A percentile compares a stretch with the other conserved stretches of the same genome.
These are phyloP conservation scores for Spheniscus humboldti DNA, from an alignment of 2,797 vertebrate genomes.

Conservation along the genomic window DNA sequence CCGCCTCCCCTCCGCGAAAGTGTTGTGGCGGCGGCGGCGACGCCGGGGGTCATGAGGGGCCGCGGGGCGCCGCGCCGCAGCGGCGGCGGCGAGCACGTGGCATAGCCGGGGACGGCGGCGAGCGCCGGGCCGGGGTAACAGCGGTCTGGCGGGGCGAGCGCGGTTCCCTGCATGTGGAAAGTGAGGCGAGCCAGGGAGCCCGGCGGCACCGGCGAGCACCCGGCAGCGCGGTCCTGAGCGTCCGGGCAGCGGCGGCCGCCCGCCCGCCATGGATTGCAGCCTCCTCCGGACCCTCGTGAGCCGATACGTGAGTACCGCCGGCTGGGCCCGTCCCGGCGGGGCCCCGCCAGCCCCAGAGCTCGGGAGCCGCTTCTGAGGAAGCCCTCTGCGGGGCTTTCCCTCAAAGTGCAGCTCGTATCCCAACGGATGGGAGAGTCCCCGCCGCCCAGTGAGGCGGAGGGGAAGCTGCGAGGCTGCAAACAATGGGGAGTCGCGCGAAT, in stretches of 20 bases:
- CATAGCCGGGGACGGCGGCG: not conserved
- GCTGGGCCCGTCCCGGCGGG: not conserved
- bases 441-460: not conserved
- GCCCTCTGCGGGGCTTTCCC: not conserved
- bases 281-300: slow-evolving; percentile 87
- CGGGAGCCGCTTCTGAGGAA: not conserved
- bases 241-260: slow-evolving; percentile 29
- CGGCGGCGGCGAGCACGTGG: slow-evolving; percentile 14
- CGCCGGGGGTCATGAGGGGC: not conserved
- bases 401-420: not conserved
- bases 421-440: not conserved
- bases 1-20: not conserved
- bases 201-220: slow-evolving; percentile 6
- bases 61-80: not conserved
- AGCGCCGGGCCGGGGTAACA: not conserved
- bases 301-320: slow-evolving; percentile 88
- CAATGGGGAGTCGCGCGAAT: not conserved
- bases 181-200: slow-evolving; percentile 17
- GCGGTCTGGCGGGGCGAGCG: not conserved
- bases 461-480: too few relatives aligned
- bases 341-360: too few relatives aligned
- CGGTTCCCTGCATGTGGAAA: slow-evolving; percentile 31
- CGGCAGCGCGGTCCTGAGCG: slow-evolving; percentile 2
- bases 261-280: slow-evolving; percentile 88
- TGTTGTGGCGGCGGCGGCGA: not conserved